Evolutionary conservation across 2,888 invertebrate species (phyloP), one percentile per base, ranked within the genome.

Genomic region (Lacanobia oleracea): DNA sequence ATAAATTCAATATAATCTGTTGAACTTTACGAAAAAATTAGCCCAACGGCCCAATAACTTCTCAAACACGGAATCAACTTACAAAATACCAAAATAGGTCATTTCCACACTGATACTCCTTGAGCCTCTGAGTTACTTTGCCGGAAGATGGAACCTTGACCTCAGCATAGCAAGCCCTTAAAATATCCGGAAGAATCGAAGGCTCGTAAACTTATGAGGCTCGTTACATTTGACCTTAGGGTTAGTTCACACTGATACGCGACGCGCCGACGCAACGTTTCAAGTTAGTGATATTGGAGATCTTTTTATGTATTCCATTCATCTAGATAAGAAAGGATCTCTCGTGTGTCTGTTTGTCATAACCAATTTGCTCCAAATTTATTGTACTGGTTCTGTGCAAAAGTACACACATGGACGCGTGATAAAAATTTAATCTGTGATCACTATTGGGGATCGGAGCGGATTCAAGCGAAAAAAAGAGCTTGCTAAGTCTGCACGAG

Each of bases 111-210:
- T 33, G 57, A 40, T 63, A 45, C 21, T 60, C 81, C 81, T 77
- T 83, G 81, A 80, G 71, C 61, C 67, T 69, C 63, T 75, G 78
- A 77, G 73, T 76, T 68, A 76, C 72, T 79, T 73, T 33, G 54
- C 51, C 67, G 70, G 60, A 74, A 72, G 57, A 64, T 23, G 8
- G 18, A 81, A 33, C 84, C 82, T 66, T 84, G 77, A 80, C 77
- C 79, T 63, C 60, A 64, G 45, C 70, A 66, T 67, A 84, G 61
- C 81, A 72, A 67, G 80, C 74, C 81, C 81, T 83, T 74, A 72
- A 72, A 62, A 61, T 12, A 72, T 59, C 66, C 79, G 84, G 84
- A 84, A 84, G 72, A 72, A 84, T 84, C 65, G 84, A 84, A 84
- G 84, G 84, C 53, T 45, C 1, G 6, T 54, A 57, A 78, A 84